Base-by-base conservation (phyloP, 2,888 invertebrate genomes). In the Phorcus lineatus region DNA sequence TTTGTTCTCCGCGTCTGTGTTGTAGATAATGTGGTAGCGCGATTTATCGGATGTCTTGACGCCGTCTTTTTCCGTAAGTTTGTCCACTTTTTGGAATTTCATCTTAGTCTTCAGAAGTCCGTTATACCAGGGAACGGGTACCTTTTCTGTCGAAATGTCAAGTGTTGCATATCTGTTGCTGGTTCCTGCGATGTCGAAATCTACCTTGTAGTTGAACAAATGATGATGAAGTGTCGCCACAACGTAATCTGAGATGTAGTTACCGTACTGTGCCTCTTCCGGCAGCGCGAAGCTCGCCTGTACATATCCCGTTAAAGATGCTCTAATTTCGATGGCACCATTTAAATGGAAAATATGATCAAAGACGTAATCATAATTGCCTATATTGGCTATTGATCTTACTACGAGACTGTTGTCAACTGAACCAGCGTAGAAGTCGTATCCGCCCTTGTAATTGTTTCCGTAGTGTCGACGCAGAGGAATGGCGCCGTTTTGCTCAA, bases 301-400 rank as follows among this genome's bases (percentile, higher is more conserved):
- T 13, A 90, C 83, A 81, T 91, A 91, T 1, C 92, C 92, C 1
- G 91, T 90, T 1, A 87, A 76, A 6, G 90, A 83, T 11, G 88
- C 87, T 31, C 87, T 85, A 9, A 89, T 80, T 80, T 91, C 90
- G 24, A 92, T 83, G n/a, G 84, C 87, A 1, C 91, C 92, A 82
- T 91, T 90, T n/a, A 88, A 83, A 83, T 91, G 90, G 83, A 92
- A 90, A 16, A 90, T 86, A 52, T 89, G 89, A 81, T 91, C 91
- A 74, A 92, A 87, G 16, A 91, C 86, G 78, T 90, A 91, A 82
- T 91, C 91, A 79, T 86, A 88, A 80, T 89, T 90, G 86, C 89
- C 87, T 17, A 91, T 83, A 78, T 82, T 89, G 11, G 88, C 85
- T 47, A 91, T 89, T 74, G 87, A 83, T 40, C 91, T 77, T 2